phyloP scores from a whole-genome alignment of 2,113 vertebrate genomes.

The Myiagra hebetior region DNA sequence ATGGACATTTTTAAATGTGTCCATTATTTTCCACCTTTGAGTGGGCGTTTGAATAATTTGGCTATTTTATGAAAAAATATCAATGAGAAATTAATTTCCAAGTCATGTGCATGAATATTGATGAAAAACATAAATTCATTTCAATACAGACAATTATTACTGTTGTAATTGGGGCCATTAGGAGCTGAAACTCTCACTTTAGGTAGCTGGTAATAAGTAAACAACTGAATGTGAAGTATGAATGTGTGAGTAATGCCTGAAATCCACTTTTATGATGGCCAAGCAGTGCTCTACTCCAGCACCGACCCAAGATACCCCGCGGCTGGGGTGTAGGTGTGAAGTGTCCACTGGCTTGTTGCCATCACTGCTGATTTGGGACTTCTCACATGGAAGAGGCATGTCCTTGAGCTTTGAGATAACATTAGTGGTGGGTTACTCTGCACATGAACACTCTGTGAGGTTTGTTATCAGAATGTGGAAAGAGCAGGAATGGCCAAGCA shows the following conservation, averaged over 20 bases:
- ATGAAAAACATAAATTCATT: not conserved
- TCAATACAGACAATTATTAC: not conserved
- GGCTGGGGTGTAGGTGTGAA: not conserved
- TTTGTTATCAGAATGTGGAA: not conserved
- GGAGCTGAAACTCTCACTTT: not conserved
- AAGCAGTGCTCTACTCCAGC: not conserved
- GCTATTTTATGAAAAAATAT: not conserved
- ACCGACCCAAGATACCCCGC: rapidly evolving
- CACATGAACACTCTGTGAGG: rapidly evolving
- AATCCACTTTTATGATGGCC: not conserved
- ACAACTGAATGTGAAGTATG: not conserved
- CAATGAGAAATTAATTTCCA: constrained; percentile 41
- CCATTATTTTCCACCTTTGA: constrained; percentile 4
- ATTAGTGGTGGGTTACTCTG: not conserved
- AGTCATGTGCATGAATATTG: constrained; percentile 21
- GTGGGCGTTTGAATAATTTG: not conserved
- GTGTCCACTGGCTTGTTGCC: rapidly evolving
- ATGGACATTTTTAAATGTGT: not conserved
- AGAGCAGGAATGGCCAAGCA: not conserved
- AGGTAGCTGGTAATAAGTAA: not conserved
- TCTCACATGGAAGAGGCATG: not conserved
- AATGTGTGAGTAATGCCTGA: not conserved
- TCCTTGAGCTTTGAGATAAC: not conserved
- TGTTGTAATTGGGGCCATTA: constrained; percentile 17
- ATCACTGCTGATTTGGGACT: not conserved